Conservation (phyloP, 2,113 vertebrate species). For the Mormyrus iriodes region DNA sequence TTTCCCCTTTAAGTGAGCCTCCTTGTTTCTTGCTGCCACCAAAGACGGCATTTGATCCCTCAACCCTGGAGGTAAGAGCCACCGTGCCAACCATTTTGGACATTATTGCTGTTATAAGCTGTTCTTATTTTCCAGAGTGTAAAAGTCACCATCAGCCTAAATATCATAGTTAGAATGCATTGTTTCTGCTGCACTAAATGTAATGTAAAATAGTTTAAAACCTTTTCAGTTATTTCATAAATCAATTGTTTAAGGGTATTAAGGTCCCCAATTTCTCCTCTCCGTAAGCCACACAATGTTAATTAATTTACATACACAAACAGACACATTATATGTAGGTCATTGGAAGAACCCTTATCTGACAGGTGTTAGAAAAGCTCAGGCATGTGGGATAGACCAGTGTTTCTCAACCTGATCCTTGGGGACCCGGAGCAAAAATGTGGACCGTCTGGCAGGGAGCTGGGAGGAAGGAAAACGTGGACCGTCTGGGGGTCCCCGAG, state of each 20-base stretch:
- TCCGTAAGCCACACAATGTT: constrained; percentile 39
- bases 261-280: constrained; percentile 40
- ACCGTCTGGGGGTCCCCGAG: not conserved
- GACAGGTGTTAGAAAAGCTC: not conserved
- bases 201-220: constrained; percentile 2
- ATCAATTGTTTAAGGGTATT: constrained; percentile 47
- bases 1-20: not conserved
- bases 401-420: not conserved
- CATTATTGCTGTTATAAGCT: not conserved
- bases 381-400: not conserved
- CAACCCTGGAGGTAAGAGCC: not conserved
- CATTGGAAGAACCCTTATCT: not conserved
- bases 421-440: not conserved
- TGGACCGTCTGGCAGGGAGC: not conserved
- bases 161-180: not conserved
- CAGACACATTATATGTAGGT: not conserved
- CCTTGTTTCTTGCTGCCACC: not conserved
- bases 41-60: not conserved
- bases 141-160: not conserved
- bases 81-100: not conserved
- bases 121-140: not conserved
- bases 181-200: not conserved
- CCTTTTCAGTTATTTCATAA: not conserved
- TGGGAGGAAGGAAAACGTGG: not conserved
- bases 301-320: constrained; percentile 42